These are phyloP conservation scores for Philhelius pedissequus DNA, from an alignment of 2,888 invertebrate genomes.

Conservation along the genomic window DNA sequence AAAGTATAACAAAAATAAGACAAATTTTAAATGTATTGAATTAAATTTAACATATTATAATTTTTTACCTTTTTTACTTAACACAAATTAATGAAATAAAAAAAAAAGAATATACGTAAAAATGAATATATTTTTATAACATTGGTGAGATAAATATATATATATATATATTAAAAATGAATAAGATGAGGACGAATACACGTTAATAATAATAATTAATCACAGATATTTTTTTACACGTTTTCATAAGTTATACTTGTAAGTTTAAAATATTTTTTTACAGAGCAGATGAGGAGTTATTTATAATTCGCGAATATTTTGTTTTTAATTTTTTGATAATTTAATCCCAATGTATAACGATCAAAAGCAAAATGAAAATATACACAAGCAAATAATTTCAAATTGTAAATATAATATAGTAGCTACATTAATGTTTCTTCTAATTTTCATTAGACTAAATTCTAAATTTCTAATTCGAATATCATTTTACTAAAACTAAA, in stretches of 20 bases:
- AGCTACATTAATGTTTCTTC: not conserved
- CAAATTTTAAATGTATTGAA: conserved; percentile 61
- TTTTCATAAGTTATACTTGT: conserved; percentile 40
- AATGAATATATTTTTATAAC: conserved; percentile 66
- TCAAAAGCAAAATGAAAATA: not conserved
- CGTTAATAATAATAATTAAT: conserved; percentile 40
- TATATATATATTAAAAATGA: conserved; percentile 45
- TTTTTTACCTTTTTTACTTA: conserved; percentile 67
- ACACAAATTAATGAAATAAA: conserved; percentile 45
- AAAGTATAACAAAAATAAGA: conserved; percentile 38
- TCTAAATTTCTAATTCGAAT: not conserved
- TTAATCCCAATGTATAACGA: not conserved
- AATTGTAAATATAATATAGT: not conserved
- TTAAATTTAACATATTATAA: conserved; percentile 61
- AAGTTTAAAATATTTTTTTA: conserved; percentile 1
- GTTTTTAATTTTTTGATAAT: not conserved
- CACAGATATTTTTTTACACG: conserved; percentile 52
- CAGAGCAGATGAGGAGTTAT: not conserved
- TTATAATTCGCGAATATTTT: not conserved
- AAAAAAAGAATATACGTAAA: conserved; percentile 51
- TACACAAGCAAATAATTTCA: not conserved
- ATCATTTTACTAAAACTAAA: not conserved
- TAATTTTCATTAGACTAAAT: not conserved
- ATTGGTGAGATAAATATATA: conserved; percentile 62
- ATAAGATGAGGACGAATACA: conserved; percentile 49